These are phyloP conservation scores for Cisticola juncidis DNA, from an alignment of 2,113 vertebrate species.

Conservation along the genomic window DNA sequence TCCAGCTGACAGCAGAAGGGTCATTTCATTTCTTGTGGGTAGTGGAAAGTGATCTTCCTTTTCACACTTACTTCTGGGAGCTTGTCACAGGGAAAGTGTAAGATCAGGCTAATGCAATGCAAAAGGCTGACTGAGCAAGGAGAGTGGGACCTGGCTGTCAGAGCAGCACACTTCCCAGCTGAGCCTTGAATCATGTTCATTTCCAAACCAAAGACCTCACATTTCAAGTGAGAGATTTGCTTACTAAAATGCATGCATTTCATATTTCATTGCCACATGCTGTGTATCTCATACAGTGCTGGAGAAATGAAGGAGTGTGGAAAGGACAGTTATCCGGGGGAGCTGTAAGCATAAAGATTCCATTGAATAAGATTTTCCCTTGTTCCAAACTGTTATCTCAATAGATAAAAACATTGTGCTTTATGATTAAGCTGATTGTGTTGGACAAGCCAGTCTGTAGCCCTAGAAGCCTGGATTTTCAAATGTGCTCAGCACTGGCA, in stretches of 20 bases:
- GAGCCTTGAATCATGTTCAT: neutral
- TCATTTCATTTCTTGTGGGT: neutral
- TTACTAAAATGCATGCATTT: conserved; percentile 12
- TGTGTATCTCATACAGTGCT: neutral
- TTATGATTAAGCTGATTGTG: conserved; percentile 43
- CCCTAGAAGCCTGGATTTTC: conserved; percentile 18
- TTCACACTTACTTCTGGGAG: conserved; percentile 25
- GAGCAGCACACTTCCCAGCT: neutral
- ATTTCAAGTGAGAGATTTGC: neutral
- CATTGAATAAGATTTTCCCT: neutral
- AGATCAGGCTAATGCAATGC: neutral
- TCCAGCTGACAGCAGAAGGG: neutral
- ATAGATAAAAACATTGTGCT: conserved; percentile 34
- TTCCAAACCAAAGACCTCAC: neutral
- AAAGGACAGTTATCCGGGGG: neutral
- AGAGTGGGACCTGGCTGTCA: neutral
- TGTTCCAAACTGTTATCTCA: conserved; percentile 27
- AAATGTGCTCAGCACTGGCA: conserved; percentile 25
- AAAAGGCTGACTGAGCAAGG: neutral
- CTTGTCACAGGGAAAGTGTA: neutral
- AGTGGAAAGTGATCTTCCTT: conserved; percentile 11
- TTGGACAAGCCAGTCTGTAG: conserved; percentile 11
- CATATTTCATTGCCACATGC: neutral
- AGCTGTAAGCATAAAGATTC: conserved; percentile 8
- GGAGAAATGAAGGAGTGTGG: conserved; percentile 12